Evolutionary conservation across 2,113 vertebrate species (phyloP).

Genomic region (Toxotes jaculatrix): DNA sequence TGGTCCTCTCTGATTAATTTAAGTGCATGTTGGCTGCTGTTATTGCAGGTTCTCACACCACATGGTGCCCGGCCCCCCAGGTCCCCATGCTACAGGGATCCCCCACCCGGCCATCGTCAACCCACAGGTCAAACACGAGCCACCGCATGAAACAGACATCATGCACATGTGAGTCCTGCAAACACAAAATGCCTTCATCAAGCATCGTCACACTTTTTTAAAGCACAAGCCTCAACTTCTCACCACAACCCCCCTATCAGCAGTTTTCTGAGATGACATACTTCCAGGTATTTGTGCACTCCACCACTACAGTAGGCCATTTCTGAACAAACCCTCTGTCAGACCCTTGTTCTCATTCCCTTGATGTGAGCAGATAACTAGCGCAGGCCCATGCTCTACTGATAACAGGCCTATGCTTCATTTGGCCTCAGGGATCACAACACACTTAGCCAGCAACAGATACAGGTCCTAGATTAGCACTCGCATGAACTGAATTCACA

Average conservation of each 20-base stretch:
- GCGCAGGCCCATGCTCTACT: constrained; percentile 56
- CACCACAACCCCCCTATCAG: neutral
- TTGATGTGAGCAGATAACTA: constrained; percentile 76
- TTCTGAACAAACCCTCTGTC: constrained; percentile 56
- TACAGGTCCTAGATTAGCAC: constrained; percentile 70
- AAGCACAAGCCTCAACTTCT: neutral
- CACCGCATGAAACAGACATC: constrained; percentile 95
- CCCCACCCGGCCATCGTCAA: constrained; percentile 99
- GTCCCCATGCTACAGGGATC: constrained; percentile 97
- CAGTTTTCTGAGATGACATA: constrained; percentile 32
- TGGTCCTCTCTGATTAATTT: constrained; percentile 24
- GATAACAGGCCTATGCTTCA: constrained; percentile 76
- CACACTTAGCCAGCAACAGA: constrained; percentile 68
- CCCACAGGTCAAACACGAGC: constrained; percentile 99
- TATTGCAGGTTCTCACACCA: constrained; percentile 96
- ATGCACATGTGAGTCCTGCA: constrained; percentile 94
- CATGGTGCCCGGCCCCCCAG: constrained; percentile 97
- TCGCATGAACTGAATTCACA: constrained; percentile 55
- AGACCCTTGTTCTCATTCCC: constrained; percentile 62
- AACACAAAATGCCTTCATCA: constrained; percentile 33
- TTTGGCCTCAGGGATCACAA: constrained; percentile 76
- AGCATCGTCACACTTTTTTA: neutral
- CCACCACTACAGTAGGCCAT: constrained; percentile 9
- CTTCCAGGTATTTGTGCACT: constrained; percentile 67
- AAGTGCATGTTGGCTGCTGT: constrained; percentile 21